Conservation (phyloP, 1,140 invertebrate species). For the Atta cephalotes region DNA sequence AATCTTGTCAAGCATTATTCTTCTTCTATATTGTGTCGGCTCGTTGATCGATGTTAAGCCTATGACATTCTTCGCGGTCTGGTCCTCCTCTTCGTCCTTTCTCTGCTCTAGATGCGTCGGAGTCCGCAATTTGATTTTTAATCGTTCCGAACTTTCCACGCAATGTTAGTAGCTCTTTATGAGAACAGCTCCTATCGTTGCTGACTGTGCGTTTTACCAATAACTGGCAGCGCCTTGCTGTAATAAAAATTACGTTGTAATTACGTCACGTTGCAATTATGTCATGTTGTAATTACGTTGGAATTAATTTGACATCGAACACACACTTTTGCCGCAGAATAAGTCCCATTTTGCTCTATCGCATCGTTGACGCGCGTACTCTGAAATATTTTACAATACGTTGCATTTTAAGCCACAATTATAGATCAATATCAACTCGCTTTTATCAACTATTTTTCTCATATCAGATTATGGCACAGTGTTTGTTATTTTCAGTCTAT, state of each 20-base stretch:
- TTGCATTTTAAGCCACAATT: too few relatives aligned
- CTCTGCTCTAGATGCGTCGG: not conserved
- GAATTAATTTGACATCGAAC: not conserved
- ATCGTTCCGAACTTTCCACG: not conserved
- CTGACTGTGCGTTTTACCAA: not conserved
- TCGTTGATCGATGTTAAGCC: too few relatives aligned
- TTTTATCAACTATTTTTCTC: not conserved
- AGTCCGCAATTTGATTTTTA: not conserved
- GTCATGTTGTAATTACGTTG: not conserved
- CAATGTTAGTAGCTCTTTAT: not conserved
- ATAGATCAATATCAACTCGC: not conserved
- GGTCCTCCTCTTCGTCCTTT: constrained; percentile 5
- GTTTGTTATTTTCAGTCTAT: not conserved
- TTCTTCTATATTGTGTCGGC: not conserved
- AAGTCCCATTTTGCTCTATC: not conserved
- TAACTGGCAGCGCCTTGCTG: not conserved
- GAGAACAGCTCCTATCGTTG: not conserved
- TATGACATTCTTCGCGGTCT: not conserved
- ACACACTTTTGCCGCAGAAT: not conserved
- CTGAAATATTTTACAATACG: not conserved
- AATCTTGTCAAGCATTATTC: not conserved
- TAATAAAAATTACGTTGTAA: not conserved
- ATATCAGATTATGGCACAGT: not conserved
- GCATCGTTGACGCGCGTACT: not conserved
- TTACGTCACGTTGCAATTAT: not conserved